phyloP scores from a whole-genome alignment of 92 coral and sea anemone species.

The Epizoanthus ramosus region DNA sequence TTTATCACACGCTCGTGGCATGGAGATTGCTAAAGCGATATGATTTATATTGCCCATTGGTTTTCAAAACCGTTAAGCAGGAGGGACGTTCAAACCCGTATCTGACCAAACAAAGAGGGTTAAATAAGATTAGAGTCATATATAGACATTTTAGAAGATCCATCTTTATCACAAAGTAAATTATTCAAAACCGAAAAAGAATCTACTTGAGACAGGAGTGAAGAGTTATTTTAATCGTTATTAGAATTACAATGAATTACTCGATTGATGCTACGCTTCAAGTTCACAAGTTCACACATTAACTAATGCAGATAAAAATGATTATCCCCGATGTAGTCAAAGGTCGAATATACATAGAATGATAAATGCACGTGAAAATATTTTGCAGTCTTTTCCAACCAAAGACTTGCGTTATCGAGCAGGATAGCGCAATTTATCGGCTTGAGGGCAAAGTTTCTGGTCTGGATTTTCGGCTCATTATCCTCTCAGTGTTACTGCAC shows the following conservation, averaged over 20 bases:
- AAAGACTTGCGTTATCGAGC: not conserved
- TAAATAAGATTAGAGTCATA: no score
- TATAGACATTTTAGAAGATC: not conserved
- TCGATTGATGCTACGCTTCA: not conserved
- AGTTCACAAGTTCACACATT: slow-evolving; percentile 48
- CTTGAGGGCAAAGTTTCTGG: not conserved
- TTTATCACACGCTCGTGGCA: no score
- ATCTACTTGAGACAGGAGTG: no score
- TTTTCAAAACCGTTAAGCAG: no score
- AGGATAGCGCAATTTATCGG: not conserved
- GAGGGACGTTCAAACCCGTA: no score
- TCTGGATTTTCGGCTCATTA: not conserved
- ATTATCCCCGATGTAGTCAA: not conserved
- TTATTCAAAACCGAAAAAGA: not conserved
- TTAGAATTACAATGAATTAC: not conserved
- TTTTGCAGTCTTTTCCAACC: not conserved
- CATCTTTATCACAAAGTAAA: not conserved
- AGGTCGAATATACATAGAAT: not conserved
- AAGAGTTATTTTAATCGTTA: not conserved
- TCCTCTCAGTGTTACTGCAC: not conserved
- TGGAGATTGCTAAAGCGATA: no score
- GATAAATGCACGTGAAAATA: not conserved
- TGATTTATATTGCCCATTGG: no score
- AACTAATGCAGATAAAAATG: not conserved
- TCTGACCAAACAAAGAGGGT: no score